Percentiles rank a stretch among this genome's conserved stretches.
phyloP scores from a whole-genome alignment of 2,888 invertebrate genomes.

The Carabus problematicus region DNA sequence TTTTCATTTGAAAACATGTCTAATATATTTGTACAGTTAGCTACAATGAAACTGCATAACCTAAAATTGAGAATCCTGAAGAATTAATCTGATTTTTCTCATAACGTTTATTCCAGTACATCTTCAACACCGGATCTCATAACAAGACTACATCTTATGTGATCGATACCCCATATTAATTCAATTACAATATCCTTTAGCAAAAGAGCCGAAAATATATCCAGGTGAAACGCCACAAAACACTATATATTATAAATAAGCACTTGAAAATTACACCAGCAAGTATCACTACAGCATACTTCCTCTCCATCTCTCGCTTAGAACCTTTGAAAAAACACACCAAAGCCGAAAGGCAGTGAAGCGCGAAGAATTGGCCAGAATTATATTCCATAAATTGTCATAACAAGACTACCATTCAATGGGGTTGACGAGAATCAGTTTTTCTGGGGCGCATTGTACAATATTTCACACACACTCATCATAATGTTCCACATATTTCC shows the following conservation, averaged over 20 bases:
- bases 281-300: conserved; percentile 27
- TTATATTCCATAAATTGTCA: conserved; percentile 41
- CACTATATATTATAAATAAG: conserved; percentile 23
- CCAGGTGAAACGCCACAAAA: conserved; percentile 22
- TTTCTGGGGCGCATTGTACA: not conserved
- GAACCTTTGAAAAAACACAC: not conserved
- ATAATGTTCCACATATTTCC: conserved; percentile 16
- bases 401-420: conserved; percentile 29
- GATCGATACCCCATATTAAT: too few species aligned
- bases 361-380: conserved; percentile 37
- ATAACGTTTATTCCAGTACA: too few species aligned
- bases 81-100: too few species aligned
- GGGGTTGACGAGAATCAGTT: conserved; percentile 9
- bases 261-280: conserved; percentile 40
- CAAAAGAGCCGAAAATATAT: too few species aligned
- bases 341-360: conserved; percentile 20
- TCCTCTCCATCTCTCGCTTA: conserved; percentile 25
- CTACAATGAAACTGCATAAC: too few species aligned
- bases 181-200: too few species aligned
- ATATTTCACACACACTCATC: conserved; percentile 16
- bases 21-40: too few species aligned
- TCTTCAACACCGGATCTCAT: too few species aligned
- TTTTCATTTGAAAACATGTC: too few species aligned
- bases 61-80: too few species aligned
- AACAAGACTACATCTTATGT: too few species aligned